These are phyloP conservation scores for Acrocephalus arundinaceus DNA, from an alignment of 2,113 vertebrate genomes.

Conservation along the genomic window DNA sequence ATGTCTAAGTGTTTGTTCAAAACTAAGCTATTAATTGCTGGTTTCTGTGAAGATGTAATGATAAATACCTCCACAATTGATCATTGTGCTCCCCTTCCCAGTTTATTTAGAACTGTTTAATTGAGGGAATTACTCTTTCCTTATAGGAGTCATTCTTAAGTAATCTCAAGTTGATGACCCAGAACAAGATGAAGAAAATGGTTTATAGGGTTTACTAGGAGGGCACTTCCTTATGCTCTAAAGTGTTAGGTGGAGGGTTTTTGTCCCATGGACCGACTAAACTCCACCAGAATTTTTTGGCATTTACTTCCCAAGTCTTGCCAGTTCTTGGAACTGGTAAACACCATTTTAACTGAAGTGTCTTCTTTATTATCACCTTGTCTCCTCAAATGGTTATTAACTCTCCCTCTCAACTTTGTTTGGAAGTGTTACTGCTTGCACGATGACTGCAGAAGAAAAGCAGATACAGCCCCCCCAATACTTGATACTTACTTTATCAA, in stretches of 20 bases:
- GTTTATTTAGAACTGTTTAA: not conserved
- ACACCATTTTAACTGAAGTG: not conserved
- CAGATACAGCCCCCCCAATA: rapidly evolving
- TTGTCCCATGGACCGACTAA: not conserved
- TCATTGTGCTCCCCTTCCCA: not conserved
- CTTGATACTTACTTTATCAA: conserved; percentile 72
- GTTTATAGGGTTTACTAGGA: not conserved
- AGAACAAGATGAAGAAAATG: not conserved
- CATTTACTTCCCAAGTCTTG: not conserved
- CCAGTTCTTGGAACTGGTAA: not conserved
- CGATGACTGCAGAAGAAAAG: not conserved
- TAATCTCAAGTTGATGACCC: not conserved
- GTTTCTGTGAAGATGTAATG: not conserved
- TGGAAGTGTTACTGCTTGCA: not conserved
- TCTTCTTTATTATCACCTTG: not conserved
- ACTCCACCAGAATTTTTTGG: not conserved
- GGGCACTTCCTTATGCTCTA: not conserved
- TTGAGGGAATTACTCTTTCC: not conserved
- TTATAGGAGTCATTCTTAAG: not conserved
- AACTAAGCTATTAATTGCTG: not conserved
- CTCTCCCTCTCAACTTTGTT: not conserved
- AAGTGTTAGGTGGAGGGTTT: too few relatives aligned
- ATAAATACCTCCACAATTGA: not conserved
- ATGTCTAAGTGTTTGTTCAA: not conserved
- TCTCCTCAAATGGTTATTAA: not conserved